A percentile compares a stretch with the other conserved stretches of the same genome.
Evolutionary conservation across 2,888 invertebrate species (phyloP).

Genomic region (Cyclophora albipunctata): DNA sequence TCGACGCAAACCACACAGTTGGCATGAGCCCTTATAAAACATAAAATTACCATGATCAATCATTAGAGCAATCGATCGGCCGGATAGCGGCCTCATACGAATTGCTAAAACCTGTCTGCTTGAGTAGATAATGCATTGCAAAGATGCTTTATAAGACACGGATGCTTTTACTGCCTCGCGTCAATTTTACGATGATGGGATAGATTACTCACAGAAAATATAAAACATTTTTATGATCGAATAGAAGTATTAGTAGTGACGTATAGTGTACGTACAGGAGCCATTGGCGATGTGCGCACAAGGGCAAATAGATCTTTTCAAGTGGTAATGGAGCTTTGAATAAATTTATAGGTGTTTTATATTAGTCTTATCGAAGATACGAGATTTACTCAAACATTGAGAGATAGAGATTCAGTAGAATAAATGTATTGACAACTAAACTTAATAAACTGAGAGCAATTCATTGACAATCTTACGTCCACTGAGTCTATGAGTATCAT

Average conservation of each 20-base stretch:
- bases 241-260: slow-evolving; percentile 40
- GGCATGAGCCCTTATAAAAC: not conserved
- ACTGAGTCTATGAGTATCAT: no score
- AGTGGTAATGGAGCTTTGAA: slow-evolving; percentile 5
- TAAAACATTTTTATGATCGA: slow-evolving; percentile 54
- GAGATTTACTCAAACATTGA: no score
- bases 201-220: slow-evolving; percentile 51
- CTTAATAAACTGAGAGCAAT: no score
- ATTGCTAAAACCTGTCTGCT: slow-evolving; percentile 3
- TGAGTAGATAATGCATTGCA: slow-evolving; percentile 29
- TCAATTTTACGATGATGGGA: slow-evolving; percentile 61
- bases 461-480: no score
- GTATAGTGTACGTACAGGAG: slow-evolving; percentile 27
- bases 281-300: slow-evolving; percentile 15
- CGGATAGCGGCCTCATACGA: not conserved
- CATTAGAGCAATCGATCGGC: not conserved
- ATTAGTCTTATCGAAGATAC: no score
- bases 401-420: no score
- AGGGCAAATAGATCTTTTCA: slow-evolving; percentile 11
- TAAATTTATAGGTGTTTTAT: no score
- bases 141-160: slow-evolving; percentile 35
- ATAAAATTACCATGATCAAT: not conserved
- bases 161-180: slow-evolving; percentile 46
- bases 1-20: no score
- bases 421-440: no score